Evolutionary conservation across 2,113 vertebrate species (phyloP).

Genomic region (Larimichthys crocea): DNA sequence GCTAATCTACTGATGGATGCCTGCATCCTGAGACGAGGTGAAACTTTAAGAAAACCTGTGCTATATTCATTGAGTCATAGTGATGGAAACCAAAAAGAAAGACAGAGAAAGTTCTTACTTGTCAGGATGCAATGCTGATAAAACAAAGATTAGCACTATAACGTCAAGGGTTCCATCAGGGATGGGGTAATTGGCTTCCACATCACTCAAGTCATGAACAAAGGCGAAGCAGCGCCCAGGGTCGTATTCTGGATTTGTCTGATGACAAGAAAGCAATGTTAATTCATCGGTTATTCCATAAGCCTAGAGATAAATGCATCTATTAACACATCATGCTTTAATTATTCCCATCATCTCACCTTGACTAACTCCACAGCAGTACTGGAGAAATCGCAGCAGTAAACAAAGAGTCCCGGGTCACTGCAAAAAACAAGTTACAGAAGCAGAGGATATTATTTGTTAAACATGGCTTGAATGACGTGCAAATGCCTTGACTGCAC

Average conservation of each 20-base stretch:
- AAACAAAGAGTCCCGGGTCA: conserved; percentile 94
- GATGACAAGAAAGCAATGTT: conserved; percentile 39
- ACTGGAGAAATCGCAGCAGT: conserved; percentile 96
- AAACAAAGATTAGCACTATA: conserved; percentile 95
- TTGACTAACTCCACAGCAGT: conserved; percentile 93
- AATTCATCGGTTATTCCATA: conserved; percentile 3
- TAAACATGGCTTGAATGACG: not conserved
- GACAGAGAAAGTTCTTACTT: conserved; percentile 84
- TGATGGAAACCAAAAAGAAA: not conserved
- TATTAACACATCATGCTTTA: not conserved
- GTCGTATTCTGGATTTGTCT: conserved; percentile 91
- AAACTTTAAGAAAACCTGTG: not conserved
- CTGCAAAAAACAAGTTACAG: conserved; percentile 78
- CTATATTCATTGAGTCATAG: not conserved
- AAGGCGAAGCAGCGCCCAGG: conserved; percentile 92
- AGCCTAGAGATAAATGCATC: not conserved
- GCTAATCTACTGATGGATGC: conserved; percentile 85
- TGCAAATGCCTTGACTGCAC: conserved; percentile 50
- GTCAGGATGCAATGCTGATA: conserved; percentile 93
- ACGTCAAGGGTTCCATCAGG: conserved; percentile 89
- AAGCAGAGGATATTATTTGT: not conserved
- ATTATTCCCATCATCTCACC: conserved; percentile 80
- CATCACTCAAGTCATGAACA: conserved; percentile 92
- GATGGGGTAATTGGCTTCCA: conserved; percentile 86
- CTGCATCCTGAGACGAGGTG: conserved; percentile 87